A percentile compares a stretch with the other conserved stretches of the same genome.
These are phyloP conservation scores for Sebastes nivosus DNA, from an alignment of 2,797 vertebrate species.

Conservation along the genomic window DNA sequence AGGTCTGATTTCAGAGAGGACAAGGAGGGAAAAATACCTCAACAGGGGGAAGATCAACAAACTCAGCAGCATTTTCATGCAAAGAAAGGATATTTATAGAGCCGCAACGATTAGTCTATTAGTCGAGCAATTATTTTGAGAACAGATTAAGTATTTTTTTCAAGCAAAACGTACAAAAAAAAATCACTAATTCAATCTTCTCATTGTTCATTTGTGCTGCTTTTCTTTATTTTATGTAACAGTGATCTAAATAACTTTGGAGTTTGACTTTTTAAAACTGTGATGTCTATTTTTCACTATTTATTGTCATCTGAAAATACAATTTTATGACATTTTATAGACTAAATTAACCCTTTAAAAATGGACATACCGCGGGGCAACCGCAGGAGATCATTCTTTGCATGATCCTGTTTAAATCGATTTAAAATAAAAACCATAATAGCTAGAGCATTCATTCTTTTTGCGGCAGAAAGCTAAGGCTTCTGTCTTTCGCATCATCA, in stretches of 20 bases:
- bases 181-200: not conserved
- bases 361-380: too few species aligned
- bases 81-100: not conserved
- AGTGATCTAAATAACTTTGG: not conserved
- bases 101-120: not conserved
- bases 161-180: not conserved
- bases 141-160: not conserved
- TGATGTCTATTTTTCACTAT: not conserved
- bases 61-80: not conserved
- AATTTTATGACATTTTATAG: not conserved
- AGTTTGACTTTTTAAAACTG: not conserved
- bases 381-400: too few species aligned
- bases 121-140: not conserved
- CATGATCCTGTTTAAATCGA: too few species aligned
- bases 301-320: not conserved
- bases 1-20: slow-evolving; percentile 47
- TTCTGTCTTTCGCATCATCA: too few species aligned
- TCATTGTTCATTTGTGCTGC: not conserved
- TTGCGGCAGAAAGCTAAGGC: too few species aligned
- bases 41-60: not conserved
- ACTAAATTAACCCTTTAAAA: not conserved
- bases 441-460: too few species aligned
- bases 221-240: not conserved
- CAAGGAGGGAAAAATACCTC: slow-evolving; percentile 4
- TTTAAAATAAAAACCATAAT: too few species aligned